Conservation (phyloP, 2,113 vertebrate species). For the Chaenocephalus aceratus region DNA sequence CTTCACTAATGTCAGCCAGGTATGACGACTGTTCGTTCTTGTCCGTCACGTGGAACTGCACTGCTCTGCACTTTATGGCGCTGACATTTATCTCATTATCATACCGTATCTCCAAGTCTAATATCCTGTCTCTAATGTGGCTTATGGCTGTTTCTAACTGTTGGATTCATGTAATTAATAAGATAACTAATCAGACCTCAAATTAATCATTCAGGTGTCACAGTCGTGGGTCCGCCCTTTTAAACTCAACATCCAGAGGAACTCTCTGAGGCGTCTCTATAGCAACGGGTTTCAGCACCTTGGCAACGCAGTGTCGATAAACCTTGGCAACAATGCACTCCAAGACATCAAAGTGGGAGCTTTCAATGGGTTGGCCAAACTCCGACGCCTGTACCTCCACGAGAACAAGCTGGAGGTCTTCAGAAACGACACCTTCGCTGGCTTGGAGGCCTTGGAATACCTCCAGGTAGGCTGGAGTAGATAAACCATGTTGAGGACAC, state of each 20-base stretch:
- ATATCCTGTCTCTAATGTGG: constrained; percentile 49
- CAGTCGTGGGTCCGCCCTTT: constrained; percentile 98
- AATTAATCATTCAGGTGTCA: constrained; percentile 86
- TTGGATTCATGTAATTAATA: constrained; percentile 62
- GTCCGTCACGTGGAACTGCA: not conserved
- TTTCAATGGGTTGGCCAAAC: constrained; percentile 92
- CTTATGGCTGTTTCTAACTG: constrained; percentile 49
- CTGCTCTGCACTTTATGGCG: constrained; percentile 17
- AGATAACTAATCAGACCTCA: constrained; percentile 68
- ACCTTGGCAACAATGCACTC: constrained; percentile 98
- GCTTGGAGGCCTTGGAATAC: constrained; percentile 97
- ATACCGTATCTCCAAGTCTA: constrained; percentile 33
- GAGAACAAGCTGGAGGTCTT: constrained; percentile 99
- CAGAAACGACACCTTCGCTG: constrained; percentile 96
- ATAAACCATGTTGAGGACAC: constrained; percentile 29
- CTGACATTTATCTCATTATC: constrained; percentile 31
- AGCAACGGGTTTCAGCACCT: constrained; percentile 98
- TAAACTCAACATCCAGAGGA: constrained; percentile 98
- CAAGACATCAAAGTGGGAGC: constrained; percentile 98
- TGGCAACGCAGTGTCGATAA: constrained; percentile 96
- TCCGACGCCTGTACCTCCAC: constrained; percentile 95
- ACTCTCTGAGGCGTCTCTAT: constrained; percentile 97
- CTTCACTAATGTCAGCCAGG: constrained; percentile 98
- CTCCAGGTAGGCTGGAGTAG: constrained; percentile 90
- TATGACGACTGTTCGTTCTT: constrained; percentile 33